A percentile compares a stretch with the other conserved stretches of the same genome.
Conservation (phyloP, 2,113 vertebrate species). For the Salvelinus fontinalis region DNA sequence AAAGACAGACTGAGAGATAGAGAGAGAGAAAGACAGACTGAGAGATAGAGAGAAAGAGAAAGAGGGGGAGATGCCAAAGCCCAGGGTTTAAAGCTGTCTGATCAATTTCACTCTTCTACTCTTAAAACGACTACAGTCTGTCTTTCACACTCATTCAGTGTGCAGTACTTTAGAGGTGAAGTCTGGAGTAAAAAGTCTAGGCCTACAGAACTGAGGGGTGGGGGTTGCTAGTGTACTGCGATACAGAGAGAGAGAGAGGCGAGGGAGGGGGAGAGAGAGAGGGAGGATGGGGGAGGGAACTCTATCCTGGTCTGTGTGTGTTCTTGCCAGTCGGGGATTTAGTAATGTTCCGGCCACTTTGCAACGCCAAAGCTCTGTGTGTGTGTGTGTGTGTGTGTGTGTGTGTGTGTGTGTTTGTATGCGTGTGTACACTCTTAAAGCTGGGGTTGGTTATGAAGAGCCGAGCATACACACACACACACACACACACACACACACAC, state of each 20-base stretch:
- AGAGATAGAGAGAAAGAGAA: too few species aligned
- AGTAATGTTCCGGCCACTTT: conserved; percentile 65
- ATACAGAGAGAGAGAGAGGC: conserved; percentile 20
- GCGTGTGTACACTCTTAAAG: conserved; percentile 4
- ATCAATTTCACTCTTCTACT: conserved; percentile 46
- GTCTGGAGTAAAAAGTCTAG: too few species aligned
- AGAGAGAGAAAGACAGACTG: too few species aligned
- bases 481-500: too few species aligned
- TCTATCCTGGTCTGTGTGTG: conserved; percentile 42
- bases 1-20: too few species aligned
- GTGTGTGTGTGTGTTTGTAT: conserved; percentile 14
- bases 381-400: conserved; percentile 26
- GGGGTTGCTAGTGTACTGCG: too few species aligned
- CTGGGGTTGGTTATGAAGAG: conserved; percentile 23
- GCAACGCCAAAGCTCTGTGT: conserved; percentile 56
- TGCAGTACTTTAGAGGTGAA: too few species aligned
- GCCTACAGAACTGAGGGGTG: too few species aligned
- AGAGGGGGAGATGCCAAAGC: conserved; percentile 52
- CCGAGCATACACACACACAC: too few species aligned
- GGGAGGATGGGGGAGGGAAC: conserved; percentile 42
- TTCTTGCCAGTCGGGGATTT: conserved; percentile 59
- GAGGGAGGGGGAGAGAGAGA: neutral
- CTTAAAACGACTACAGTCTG: conserved; percentile 23
- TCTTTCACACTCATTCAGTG: conserved; percentile 4
- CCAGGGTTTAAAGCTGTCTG: conserved; percentile 61